Conservation (phyloP, 2,888 invertebrate genomes). For the Adelognathus sp. region DNA sequence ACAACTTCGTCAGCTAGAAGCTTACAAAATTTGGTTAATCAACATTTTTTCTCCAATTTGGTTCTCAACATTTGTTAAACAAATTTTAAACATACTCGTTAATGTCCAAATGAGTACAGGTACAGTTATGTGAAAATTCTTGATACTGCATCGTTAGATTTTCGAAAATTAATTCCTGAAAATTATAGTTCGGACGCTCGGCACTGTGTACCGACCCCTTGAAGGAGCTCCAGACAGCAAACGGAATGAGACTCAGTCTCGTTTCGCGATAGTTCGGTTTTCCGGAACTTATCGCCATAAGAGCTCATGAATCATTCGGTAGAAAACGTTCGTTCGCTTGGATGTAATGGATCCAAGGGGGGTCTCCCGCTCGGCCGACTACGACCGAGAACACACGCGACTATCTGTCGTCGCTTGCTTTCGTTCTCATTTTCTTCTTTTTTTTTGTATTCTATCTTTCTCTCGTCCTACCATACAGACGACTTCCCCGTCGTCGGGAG, state of each 20-base stretch:
- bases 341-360: constrained; percentile 41
- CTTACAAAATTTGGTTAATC: no score
- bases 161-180: no score
- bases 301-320: constrained; percentile 50
- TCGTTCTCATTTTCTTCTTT: constrained; percentile 8
- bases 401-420: constrained; percentile 36
- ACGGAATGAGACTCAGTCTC: constrained; percentile 14
- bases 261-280: constrained; percentile 26
- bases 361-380: background rate
- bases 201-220: no score
- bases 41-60: no score
- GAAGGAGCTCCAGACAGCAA: no score
- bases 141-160: no score
- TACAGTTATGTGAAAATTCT: no score
- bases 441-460: constrained; percentile 22
- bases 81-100: no score
- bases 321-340: constrained; percentile 35
- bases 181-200: no score
- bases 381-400: constrained; percentile 41
- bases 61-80: no score
- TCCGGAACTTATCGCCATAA: constrained; percentile 29
- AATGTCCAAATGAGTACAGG: no score
- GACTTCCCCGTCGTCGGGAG: background rate
- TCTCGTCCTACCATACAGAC: background rate
- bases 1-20: no score